Conservation (phyloP, 2,888 invertebrate genomes). For the Ichneumoninae sp. region DNA sequence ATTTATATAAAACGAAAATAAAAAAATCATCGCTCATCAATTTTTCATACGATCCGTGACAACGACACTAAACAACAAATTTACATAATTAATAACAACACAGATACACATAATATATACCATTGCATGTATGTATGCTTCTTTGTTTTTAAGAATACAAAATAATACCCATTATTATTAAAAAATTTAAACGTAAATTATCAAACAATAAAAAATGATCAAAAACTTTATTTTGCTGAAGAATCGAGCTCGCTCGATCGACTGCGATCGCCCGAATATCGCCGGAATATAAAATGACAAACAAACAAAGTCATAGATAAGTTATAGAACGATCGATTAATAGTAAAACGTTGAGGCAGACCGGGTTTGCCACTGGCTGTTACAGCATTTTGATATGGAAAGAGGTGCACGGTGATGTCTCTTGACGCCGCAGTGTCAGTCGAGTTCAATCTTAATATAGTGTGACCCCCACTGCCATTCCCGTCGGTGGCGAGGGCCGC, state of each 20-base stretch:
- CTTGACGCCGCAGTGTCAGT: constrained; percentile 78
- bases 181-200: background rate
- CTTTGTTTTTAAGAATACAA: too few species aligned
- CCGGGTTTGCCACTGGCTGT: background rate
- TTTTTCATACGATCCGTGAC: too few species aligned
- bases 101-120: too few species aligned
- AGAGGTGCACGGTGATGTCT: constrained; percentile 24
- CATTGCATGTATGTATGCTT: too few species aligned
- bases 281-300: background rate
- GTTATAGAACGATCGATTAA: background rate
- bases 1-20: too few species aligned
- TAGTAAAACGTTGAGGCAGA: background rate
- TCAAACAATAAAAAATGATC: background rate
- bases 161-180: too few species aligned
- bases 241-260: background rate
- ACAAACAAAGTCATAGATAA: background rate
- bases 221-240: background rate
- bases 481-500: constrained; percentile 27
- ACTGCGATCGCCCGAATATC: background rate
- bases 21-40: too few species aligned
- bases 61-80: too few species aligned
- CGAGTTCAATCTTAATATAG: constrained; percentile 85
- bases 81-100: too few species aligned
- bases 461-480: constrained; percentile 83
- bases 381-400: background rate